A percentile compares a stretch with the other conserved stretches of the same genome.
Conservation (phyloP, 1,140 invertebrate species). For the Brachionus plicatilis region DNA sequence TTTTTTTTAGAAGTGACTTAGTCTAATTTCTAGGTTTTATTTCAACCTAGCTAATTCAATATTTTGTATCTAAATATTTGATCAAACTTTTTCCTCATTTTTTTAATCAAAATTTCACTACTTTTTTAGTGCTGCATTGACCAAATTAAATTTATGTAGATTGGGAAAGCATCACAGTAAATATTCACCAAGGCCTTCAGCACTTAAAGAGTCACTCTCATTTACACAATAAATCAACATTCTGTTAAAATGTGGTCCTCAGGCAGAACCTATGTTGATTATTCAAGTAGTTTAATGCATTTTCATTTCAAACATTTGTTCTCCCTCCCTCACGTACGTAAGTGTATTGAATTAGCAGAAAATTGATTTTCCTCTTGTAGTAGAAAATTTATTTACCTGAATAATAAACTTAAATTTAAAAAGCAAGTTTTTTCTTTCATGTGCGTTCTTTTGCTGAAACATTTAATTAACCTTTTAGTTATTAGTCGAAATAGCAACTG, state of each 20-base stretch:
- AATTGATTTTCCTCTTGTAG: neutral
- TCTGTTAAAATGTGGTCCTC: neutral
- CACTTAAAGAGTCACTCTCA: no score
- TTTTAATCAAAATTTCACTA: no score
- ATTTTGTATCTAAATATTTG: no score
- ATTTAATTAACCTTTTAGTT: conserved; percentile 26
- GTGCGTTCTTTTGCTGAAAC: neutral
- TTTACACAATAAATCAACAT: neutral
- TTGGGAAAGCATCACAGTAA: no score
- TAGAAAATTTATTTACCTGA: conserved; percentile 1
- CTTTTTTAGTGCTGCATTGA: no score
- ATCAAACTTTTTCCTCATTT: no score
- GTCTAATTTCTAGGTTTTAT: no score
- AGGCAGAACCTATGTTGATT: neutral
- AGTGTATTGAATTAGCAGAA: neutral
- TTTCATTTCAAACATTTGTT: neutral
- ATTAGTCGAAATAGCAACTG: neutral
- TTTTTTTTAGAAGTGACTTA: no score
- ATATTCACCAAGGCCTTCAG: no score
- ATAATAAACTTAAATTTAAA: neutral
- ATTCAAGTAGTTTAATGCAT: neutral
- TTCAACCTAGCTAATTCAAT: no score
- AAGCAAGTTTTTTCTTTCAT: conserved; percentile 11
- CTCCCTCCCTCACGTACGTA: neutral
- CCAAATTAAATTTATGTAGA: no score